These are phyloP conservation scores for Muscicapa comitata DNA, from an alignment of 2,797 vertebrate species.

Conservation along the genomic window DNA sequence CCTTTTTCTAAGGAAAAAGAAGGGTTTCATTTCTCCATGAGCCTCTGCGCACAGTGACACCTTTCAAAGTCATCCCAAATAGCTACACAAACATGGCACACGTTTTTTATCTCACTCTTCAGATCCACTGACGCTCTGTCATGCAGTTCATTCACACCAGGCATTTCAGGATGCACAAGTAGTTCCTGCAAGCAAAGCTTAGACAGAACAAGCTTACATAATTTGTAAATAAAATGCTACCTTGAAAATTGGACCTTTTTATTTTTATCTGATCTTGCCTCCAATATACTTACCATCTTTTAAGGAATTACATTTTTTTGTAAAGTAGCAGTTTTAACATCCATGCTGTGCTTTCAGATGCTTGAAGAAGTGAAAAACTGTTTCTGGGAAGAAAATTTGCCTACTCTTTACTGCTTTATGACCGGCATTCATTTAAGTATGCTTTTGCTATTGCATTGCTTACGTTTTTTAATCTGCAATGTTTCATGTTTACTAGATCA, in stretches of 20 bases:
- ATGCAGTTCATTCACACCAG: not conserved
- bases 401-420: conserved; percentile 11
- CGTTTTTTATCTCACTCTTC: conserved; percentile 11
- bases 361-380: not conserved
- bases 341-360: not conserved
- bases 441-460: conserved; percentile 29
- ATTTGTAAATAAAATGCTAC: conserved; percentile 15
- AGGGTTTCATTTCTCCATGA: not conserved
- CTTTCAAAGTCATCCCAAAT: conserved; percentile 5
- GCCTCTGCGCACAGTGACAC: not conserved
- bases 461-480: conserved; percentile 43
- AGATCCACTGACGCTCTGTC: conserved; percentile 14
- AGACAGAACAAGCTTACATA: not conserved
- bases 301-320: conserved; percentile 21
- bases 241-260: not conserved
- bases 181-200: not conserved
- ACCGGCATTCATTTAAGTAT: not conserved
- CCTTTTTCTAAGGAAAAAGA: not conserved
- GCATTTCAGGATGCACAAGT: not conserved
- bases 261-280: not conserved
- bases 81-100: not conserved
- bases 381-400: not conserved
- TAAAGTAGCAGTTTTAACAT: not conserved
- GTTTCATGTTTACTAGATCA: conserved; percentile 65
- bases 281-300: not conserved